Base-by-base conservation (phyloP, 2,113 vertebrate genomes). In the Entosphenus tridentatus region DNA sequence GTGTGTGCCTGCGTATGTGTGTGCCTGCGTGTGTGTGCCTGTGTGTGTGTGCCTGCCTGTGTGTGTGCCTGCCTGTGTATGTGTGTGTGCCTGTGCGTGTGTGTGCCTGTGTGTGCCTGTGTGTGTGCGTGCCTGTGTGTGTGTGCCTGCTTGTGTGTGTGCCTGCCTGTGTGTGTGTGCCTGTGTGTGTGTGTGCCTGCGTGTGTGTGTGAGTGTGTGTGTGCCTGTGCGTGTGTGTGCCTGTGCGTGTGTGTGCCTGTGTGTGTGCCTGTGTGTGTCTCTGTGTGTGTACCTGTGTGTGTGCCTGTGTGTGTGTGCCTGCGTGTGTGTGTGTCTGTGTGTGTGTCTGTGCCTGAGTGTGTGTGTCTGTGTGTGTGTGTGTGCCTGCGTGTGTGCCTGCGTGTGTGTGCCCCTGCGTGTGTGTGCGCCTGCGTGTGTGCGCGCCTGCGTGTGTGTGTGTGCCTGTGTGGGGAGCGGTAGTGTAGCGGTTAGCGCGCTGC, bases 291-390 rank as follows among this genome's bases (percentile, higher is more conserved):
- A 3, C 58, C 12, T 62, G 58, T 2, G 58, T 62, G 58, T 62
- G 58, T 62, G 2, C 16, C 12, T 65, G 59, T 62, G 58, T 62
- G 2, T 3, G 2, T 65, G 59, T 65, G 59, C 17, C 14, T 65
- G 59, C 17, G 59, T 65, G 59, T 65, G 59, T 65, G 59, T 65
- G 59, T 65, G 59, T 9, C 14, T 65, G 59, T 65, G 59, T 65
- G 59, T 65, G 59, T 62, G 12, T 16, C 2, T 62, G 58, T 62
- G 59, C 6, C 14, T 65, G 10, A 9, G 59, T 65, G 59, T 65
- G 59, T 10, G 59, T 65, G 59, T 9, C 2, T 9, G 8, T 5
- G 10, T 65, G 21, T 21, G 21, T 39, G 39, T 39, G 1, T 5
- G 39, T 39, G 21, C 21, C 21, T 21, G 21, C 1, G 21, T 21